Evolutionary conservation across 2,888 invertebrate species (phyloP), one percentile per base, ranked within the genome.

Genomic region (Orthosia gracilis): DNA sequence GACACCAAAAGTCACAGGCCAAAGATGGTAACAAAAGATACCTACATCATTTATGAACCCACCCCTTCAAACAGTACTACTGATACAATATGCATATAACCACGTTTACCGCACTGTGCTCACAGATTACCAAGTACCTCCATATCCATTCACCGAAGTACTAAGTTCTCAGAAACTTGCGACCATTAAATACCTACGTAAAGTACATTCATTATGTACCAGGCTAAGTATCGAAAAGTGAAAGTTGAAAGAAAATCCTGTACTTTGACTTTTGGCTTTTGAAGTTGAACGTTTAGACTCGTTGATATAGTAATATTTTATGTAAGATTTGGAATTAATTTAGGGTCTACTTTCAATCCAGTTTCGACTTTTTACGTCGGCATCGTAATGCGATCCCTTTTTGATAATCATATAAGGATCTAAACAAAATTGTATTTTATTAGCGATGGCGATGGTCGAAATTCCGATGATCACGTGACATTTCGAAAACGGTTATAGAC

Each of bases 1-100:
- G 40, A 12, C 4, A 54, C 54, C 13, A 54, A 73, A 69, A 68
- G 23, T 55, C 47, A 31, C 49, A 62, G n/a, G 49, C 64, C 70
- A 40, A 55, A 69, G 62, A 71, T 69, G 31, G 26, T 69, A 79
- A 71, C 73, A 73, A 85, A 82, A 67, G 64, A 65, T 68, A 50
- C 23, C 21, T 78, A 49, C 57, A 74, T 80, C 45, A 80, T 80
- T 65, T 50, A 75, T 69, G 59, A 75, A 21, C 13, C 13, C 7
- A 40, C 23, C 31, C 57, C 67, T 70, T 66, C 69, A 73, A 79
- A 76, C 75, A 72, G 69, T 45, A 74, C 45, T 77, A 68, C 62
- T 67, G 54, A 73, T 85, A 73, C 74, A 85, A 78, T 85, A 85
- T 85, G 78, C 45, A 86, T 73, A 40, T 61, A 71, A 76, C 85